phyloP scores from a whole-genome alignment of 2,888 invertebrate species.

The Sinohyriopsis cumingii region DNA sequence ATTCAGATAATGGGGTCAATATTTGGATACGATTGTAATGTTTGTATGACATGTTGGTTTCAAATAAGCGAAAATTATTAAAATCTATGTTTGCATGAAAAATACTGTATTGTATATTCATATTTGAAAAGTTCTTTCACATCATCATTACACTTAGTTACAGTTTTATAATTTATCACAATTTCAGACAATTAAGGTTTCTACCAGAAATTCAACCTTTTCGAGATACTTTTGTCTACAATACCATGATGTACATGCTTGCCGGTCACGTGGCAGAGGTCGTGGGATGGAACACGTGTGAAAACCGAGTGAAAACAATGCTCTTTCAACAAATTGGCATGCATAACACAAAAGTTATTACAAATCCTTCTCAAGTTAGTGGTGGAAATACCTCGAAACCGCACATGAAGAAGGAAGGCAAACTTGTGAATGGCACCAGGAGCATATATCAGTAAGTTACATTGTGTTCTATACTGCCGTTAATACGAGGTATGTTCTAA shows the following conservation, averaged over 20 bases:
- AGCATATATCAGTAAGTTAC: conserved; percentile 17
- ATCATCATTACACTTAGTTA: too few species aligned
- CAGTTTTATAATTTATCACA: too few species aligned
- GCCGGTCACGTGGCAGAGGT: conserved; percentile 35
- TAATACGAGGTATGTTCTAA: too few species aligned
- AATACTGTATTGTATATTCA: too few species aligned
- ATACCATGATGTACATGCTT: conserved; percentile 34
- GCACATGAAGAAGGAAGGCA: conserved; percentile 17
- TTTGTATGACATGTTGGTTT: too few species aligned
- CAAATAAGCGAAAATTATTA: too few species aligned
- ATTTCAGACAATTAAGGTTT: conserved; percentile 33
- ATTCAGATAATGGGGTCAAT: too few species aligned
- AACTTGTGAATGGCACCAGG: conserved; percentile 15
- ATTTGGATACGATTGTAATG: too few species aligned
- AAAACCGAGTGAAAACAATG: conserved; percentile 22
- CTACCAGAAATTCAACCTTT: conserved; percentile 25
- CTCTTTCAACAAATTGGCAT: conserved; percentile 33
- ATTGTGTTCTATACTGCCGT: too few species aligned
- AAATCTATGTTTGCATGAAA: too few species aligned
- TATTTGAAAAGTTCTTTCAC: too few species aligned
- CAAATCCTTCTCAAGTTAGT: conserved; percentile 10
- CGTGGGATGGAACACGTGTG: conserved; percentile 28
- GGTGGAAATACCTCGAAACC: conserved; percentile 17
- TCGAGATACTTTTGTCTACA: conserved; percentile 33
- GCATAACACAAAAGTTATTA: conserved; percentile 22